phyloP scores from a whole-genome alignment of 1,140 invertebrate genomes.

The Lordiphosa mommai region DNA sequence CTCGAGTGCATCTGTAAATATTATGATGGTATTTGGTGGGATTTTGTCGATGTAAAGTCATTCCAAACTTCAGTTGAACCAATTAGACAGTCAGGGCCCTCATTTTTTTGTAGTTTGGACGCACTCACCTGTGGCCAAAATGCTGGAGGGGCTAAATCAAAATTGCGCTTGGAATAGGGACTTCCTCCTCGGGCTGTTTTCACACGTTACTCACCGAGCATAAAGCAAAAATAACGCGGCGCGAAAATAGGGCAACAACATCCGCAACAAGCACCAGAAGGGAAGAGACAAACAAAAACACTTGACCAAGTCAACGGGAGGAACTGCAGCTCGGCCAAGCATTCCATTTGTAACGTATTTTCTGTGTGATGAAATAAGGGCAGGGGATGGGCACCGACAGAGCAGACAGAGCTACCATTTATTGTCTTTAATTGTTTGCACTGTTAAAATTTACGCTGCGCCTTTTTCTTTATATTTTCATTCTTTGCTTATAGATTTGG shows the following conservation, averaged over 20 bases:
- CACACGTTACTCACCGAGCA: constrained; percentile 71
- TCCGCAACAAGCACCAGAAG: no score
- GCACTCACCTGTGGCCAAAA: constrained; percentile 65
- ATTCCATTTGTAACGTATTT: constrained; percentile 73
- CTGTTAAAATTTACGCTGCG: constrained; percentile 37
- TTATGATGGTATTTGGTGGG: constrained; percentile 64
- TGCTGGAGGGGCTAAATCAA: constrained; percentile 56
- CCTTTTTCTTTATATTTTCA: constrained; percentile 8
- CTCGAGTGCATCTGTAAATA: constrained; percentile 59
- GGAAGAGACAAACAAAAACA: constrained; percentile 46
- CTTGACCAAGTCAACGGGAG: constrained; percentile 54
- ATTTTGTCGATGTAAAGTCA: constrained; percentile 7
- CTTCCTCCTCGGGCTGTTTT: constrained; percentile 44
- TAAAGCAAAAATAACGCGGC: constrained; percentile 46
- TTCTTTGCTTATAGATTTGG: constrained; percentile 35
- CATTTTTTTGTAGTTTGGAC: constrained; percentile 18
- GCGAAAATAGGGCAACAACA: constrained; percentile 59
- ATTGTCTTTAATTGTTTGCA: constrained; percentile 40
- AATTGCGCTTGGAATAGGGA: constrained; percentile 52
- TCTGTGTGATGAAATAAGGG: constrained; percentile 9
- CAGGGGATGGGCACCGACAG: neutral
- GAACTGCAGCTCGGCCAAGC: constrained; percentile 41
- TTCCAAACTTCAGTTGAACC: constrained; percentile 9
- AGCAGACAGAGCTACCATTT: constrained; percentile 15
- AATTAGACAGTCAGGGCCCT: constrained; percentile 38